Evolutionary conservation across 1,140 invertebrate species (phyloP).

Genomic region (Calliopsis andreniformis): DNA sequence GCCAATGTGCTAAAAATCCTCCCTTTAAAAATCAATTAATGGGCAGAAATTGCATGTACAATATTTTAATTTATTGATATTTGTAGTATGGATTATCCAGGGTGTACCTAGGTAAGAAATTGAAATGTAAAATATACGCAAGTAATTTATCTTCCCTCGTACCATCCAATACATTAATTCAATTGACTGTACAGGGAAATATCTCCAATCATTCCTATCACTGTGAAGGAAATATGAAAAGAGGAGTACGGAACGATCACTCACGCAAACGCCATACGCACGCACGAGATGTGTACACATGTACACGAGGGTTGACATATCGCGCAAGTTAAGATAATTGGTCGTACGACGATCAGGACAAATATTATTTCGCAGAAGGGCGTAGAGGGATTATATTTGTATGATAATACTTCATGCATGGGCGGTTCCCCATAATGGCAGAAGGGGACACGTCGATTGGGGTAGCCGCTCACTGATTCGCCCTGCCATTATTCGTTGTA

Average conservation of each 20-base stretch:
- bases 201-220: no score
- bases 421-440: slow-evolving; percentile 46
- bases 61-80: no score
- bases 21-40: no score
- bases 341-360: slow-evolving; percentile 60
- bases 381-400: slow-evolving; percentile 65
- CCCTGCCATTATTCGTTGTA: slow-evolving; percentile 63
- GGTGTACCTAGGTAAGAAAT: no score
- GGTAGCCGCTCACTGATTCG: slow-evolving; percentile 55
- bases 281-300: not conserved
- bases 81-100: no score
- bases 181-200: no score
- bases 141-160: no score
- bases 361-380: slow-evolving; percentile 62
- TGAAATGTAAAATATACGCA: no score
- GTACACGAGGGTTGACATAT: slow-evolving; percentile 51
- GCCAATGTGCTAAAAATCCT: no score
- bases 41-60: no score
- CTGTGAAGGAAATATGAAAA: no score
- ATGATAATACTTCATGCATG: slow-evolving; percentile 65
- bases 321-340: slow-evolving; percentile 66
- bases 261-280: not conserved
- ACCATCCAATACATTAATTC: no score
- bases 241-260: not conserved
- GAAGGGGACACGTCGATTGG: slow-evolving; percentile 36